Conservation (phyloP, 2,888 invertebrate species). For the Conomelus anceps region DNA sequence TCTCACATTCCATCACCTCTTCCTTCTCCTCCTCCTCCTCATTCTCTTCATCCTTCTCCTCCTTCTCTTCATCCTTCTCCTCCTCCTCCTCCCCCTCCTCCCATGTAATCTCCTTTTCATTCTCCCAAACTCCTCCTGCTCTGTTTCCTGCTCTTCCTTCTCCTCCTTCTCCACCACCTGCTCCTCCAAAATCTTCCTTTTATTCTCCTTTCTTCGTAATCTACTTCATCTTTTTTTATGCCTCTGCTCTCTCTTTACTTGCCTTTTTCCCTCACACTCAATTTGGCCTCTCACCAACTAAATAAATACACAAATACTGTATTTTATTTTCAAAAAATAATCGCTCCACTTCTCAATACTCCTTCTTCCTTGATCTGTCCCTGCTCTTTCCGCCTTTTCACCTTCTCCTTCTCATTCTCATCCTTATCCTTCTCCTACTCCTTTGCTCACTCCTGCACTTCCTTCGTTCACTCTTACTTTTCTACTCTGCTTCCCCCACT, state of each 20-base stretch:
- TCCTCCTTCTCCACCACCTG: not conserved
- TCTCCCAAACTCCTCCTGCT: not conserved
- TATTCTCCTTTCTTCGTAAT: not conserved
- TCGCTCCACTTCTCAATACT: not conserved
- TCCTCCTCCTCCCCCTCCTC: not conserved
- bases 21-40: not conserved
- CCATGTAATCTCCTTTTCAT: not conserved
- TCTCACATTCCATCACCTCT: not conserved
- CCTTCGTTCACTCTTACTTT: not conserved
- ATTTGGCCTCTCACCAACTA: not conserved
- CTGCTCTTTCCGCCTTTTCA: not conserved
- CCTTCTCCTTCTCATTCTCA: not conserved
- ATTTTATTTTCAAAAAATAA: too few relatives aligned
- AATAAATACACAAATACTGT: too few relatives aligned
- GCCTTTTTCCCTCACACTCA: not conserved
- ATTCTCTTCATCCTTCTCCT: not conserved
- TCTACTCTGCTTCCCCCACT: not conserved
- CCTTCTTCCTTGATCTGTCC: not conserved
- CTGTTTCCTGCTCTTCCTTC: not conserved
- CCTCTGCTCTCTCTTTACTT: conserved; percentile 1
- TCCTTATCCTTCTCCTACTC: not conserved
- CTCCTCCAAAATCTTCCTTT: not conserved
- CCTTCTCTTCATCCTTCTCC: not conserved
- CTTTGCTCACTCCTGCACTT: not conserved
- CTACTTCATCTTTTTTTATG: not conserved